These are phyloP conservation scores for Oreochromis mossambicus DNA, from an alignment of 2,797 vertebrate genomes.

Conservation along the genomic window DNA sequence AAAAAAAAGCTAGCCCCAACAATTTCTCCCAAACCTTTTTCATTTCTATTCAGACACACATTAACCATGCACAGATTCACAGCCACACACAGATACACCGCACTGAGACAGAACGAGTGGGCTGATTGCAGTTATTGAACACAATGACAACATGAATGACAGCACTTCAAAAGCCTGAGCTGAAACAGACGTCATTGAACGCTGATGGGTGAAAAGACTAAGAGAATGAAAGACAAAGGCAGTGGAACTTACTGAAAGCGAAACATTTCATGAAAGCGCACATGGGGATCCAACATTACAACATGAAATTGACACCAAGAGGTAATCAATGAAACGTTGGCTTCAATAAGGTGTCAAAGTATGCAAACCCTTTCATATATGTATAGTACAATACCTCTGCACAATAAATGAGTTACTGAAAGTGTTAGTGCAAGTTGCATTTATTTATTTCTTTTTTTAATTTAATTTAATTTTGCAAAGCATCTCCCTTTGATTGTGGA, in stretches of 20 bases:
- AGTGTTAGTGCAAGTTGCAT: background rate
- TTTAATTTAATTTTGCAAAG: background rate
- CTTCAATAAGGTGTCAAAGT: background rate
- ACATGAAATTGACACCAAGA: background rate
- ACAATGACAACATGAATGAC: conserved; percentile 58
- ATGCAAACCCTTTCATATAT: background rate
- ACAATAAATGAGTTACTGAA: background rate
- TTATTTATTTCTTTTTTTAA: accelerated
- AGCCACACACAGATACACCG: background rate
- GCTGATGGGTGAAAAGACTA: conserved; percentile 10
- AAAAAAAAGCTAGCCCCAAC: conserved; percentile 23
- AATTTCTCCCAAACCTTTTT: conserved; percentile 37
- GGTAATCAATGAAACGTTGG: background rate
- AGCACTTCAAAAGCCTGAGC: conserved; percentile 46
- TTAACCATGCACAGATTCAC: background rate
- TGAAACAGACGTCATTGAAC: conserved; percentile 58
- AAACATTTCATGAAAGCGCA: background rate
- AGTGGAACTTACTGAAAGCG: background rate
- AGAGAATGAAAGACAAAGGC: background rate
- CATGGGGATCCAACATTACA: background rate
- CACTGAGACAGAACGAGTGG: conserved; percentile 32
- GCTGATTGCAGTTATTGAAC: conserved; percentile 61
- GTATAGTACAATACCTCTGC: background rate
- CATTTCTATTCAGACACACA: conserved; percentile 29
- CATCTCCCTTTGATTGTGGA: background rate